A percentile compares a stretch with the other conserved stretches of the same genome.
Conservation (phyloP, 2,113 vertebrate genomes). For the Eolophus roseicapilla region DNA sequence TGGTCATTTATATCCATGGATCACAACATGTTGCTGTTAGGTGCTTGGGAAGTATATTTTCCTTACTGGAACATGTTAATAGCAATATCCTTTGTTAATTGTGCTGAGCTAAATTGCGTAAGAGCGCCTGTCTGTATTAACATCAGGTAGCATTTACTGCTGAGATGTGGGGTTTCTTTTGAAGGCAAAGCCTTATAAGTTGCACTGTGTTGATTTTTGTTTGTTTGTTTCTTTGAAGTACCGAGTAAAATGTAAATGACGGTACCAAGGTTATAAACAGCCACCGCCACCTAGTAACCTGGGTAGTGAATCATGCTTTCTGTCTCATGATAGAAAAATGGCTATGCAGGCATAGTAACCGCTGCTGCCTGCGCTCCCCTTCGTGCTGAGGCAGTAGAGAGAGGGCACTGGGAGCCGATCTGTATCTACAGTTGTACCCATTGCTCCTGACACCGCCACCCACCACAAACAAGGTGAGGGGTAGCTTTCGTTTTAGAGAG, state of each 20-base stretch:
- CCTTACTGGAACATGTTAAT: slow-evolving; percentile 6
- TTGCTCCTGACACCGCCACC: rapidly evolving
- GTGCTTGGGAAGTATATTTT: slow-evolving; percentile 13
- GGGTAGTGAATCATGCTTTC: background rate
- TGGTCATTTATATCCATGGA: slow-evolving; percentile 57
- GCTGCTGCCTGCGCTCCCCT: rapidly evolving
- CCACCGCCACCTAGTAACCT: background rate
- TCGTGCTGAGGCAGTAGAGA: background rate
- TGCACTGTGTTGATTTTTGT: background rate
- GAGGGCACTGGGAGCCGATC: background rate
- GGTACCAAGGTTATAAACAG: background rate
- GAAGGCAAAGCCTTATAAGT: background rate
- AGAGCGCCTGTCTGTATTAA: background rate
- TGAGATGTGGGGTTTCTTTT: background rate
- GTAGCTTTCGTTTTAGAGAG: background rate
- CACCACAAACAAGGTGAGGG: background rate
- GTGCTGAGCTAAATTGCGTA: background rate
- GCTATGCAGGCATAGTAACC: background rate
- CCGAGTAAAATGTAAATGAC: background rate
- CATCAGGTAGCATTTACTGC: background rate
- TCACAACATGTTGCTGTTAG: slow-evolving; percentile 31
- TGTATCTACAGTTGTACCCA: background rate
- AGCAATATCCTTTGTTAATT: slow-evolving; percentile 29
- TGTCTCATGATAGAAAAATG: background rate
- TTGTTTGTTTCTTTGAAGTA: background rate